Evolutionary conservation across 2,797 vertebrate genomes (phyloP).

Genomic region (Falco berigora): DNA sequence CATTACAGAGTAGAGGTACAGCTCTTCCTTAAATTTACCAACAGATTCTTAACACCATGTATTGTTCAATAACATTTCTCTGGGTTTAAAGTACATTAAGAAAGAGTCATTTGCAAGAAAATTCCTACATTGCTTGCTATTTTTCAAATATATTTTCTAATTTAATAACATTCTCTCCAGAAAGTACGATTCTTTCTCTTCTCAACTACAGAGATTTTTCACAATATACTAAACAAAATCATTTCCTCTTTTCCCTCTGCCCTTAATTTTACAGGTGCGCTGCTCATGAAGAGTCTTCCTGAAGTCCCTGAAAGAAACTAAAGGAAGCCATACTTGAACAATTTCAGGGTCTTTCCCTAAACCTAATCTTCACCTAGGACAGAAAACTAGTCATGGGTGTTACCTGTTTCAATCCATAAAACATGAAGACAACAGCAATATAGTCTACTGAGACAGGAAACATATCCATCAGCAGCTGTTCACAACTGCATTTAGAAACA

Average conservation of each 20-base stretch:
- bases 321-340: neutral
- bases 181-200: neutral
- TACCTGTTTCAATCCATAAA: neutral
- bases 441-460: neutral
- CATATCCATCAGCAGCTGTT: neutral
- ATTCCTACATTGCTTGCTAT: neutral
- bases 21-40: neutral
- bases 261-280: neutral
- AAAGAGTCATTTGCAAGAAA: neutral
- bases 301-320: neutral
- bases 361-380: neutral
- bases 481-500: neutral
- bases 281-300: neutral
- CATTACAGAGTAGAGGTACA: neutral
- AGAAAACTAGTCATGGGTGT: neutral
- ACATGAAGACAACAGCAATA: neutral
- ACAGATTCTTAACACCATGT: neutral
- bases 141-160: neutral
- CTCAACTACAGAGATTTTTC: neutral
- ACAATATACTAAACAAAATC: neutral
- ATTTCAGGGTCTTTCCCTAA: neutral
- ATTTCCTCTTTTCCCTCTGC: neutral
- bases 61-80: neutral
- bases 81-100: neutral
- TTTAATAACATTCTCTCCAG: neutral